These are phyloP conservation scores for Pipistrellus nathusii DNA, from an alignment of 2,797 vertebrate species.

Conservation along the genomic window DNA sequence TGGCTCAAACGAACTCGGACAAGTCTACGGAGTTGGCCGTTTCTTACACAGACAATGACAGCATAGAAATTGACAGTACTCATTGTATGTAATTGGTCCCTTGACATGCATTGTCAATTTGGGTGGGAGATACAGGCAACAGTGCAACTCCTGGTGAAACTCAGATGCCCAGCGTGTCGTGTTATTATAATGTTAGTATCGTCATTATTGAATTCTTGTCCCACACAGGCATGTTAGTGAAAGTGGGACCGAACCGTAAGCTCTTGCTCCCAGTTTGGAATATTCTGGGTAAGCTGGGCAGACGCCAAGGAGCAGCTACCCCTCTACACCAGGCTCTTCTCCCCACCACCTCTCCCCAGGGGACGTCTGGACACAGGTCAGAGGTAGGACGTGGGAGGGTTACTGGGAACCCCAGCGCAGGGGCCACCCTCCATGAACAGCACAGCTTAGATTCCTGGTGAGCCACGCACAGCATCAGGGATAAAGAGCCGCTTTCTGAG, in stretches of 20 bases:
- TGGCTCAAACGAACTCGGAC: neutral
- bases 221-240: neutral
- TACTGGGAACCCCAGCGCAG: neutral
- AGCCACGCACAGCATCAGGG: neutral
- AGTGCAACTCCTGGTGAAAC: neutral
- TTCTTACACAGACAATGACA: neutral
- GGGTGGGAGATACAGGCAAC: neutral
- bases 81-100: neutral
- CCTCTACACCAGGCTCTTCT: neutral
- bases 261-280: neutral
- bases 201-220: constrained; percentile 1
- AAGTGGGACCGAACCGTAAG: neutral
- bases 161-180: neutral
- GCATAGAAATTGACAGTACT: neutral
- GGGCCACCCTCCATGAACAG: rapidly evolving
- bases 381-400: neutral
- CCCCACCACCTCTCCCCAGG: neutral
- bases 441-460: neutral
- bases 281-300: neutral
- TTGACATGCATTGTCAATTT: neutral
- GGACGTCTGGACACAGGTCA: neutral
- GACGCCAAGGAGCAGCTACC: neutral
- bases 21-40: neutral
- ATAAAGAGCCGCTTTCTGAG: neutral
- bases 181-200: neutral